phyloP scores from a whole-genome alignment of 2,797 vertebrate species.

The Pampus argenteus region DNA sequence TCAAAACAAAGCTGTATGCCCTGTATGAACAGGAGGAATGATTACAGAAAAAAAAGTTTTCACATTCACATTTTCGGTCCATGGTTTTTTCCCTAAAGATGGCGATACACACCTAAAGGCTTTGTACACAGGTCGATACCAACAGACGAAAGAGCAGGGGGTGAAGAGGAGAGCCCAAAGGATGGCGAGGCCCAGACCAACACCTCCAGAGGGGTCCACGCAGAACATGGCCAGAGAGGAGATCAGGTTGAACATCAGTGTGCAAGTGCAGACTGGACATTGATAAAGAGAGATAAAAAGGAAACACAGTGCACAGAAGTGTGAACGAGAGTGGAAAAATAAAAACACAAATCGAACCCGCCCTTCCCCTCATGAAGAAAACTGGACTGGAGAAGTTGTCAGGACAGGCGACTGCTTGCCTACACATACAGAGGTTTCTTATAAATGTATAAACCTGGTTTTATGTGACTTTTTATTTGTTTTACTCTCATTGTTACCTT shows the following conservation, averaged over 20 bases:
- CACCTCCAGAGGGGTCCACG: conserved; percentile 75
- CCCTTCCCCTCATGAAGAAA: background rate
- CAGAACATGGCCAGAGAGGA: conserved; percentile 92
- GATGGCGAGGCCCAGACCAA: conserved; percentile 93
- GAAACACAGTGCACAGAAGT: background rate
- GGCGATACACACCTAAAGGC: conserved; percentile 90
- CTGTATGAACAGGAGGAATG: too few species aligned
- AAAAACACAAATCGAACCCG: conserved; percentile 4
- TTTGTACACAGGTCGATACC: conserved; percentile 97
- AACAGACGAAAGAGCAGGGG: conserved; percentile 96
- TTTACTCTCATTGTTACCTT: background rate
- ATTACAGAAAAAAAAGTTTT: background rate
- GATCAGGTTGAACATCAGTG: conserved; percentile 91
- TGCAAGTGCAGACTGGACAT: conserved; percentile 74
- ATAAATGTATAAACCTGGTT: too few species aligned
- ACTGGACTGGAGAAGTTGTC: too few species aligned
- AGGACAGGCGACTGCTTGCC: too few species aligned
- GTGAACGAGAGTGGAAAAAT: background rate
- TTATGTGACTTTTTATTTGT: too few species aligned
- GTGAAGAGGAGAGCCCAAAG: conserved; percentile 95
- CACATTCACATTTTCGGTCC: too few species aligned
- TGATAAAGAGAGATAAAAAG: background rate
- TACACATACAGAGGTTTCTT: background rate
- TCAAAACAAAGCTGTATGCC: too few species aligned
- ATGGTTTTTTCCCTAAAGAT: background rate